A percentile compares a stretch with the other conserved stretches of the same genome.
These are phyloP conservation scores for Xerus rutilus DNA, from an alignment of 2,797 vertebrate genomes.

Conservation along the genomic window DNA sequence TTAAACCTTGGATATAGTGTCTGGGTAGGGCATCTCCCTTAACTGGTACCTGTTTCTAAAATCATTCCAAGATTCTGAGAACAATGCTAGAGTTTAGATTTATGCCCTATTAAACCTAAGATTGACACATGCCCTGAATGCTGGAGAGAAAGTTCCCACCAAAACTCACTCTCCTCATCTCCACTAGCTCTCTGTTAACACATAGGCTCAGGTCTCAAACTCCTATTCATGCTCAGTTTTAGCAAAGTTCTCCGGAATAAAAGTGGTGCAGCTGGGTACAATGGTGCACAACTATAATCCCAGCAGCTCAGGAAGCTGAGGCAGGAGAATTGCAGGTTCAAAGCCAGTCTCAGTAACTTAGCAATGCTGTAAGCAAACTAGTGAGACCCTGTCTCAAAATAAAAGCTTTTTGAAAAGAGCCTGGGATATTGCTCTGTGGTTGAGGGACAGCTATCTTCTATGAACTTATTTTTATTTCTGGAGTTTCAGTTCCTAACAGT, in stretches of 20 bases:
- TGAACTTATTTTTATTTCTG: neutral
- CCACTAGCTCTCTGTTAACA: neutral
- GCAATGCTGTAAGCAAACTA: no score
- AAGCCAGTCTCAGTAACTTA: no score
- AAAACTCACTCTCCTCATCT: neutral
- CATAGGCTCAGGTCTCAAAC: neutral
- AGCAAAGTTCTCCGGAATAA: neutral
- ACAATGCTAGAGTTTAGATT: neutral
- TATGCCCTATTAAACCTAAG: neutral
- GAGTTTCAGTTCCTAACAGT: neutral
- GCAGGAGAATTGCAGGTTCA: no score
- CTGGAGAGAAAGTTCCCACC: neutral
- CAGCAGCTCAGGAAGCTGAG: no score
- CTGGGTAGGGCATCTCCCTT: fast-evolving
- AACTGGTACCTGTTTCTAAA: neutral
- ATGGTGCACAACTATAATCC: no score
- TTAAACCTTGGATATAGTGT: neutral
- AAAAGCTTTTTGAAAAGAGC: no score
- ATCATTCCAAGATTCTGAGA: neutral
- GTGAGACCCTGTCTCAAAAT: no score
- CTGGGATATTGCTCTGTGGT: no score
- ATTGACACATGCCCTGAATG: fast-evolving
- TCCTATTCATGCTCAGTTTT: neutral
- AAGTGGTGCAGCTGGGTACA: neutral
- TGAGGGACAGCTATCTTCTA: no score